Conservation (phyloP, 2,797 vertebrate genomes). For the Triplophysa bombifrons region DNA sequence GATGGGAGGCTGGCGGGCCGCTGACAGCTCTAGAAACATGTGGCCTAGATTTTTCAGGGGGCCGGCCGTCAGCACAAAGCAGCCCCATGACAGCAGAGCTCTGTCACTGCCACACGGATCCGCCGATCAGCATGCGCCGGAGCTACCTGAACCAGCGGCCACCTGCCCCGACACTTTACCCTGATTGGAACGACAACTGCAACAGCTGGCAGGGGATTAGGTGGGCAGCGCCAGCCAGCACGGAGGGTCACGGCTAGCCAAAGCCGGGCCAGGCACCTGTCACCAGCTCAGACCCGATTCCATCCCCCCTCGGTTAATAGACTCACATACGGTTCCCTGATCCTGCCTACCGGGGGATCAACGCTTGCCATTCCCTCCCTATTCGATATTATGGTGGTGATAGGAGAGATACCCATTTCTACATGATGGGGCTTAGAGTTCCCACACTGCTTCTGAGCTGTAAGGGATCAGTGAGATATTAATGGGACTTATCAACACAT, state of each 20-base stretch:
- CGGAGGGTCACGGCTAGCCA: constrained; percentile 67
- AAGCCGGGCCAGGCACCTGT: constrained; percentile 74
- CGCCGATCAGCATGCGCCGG: constrained; percentile 60
- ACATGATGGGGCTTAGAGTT: constrained; percentile 53
- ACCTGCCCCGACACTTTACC: constrained; percentile 73
- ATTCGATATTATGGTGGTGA: constrained; percentile 38
- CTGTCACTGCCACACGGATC: constrained; percentile 60
- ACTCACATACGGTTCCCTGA: constrained; percentile 59
- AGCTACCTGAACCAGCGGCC: constrained; percentile 70
- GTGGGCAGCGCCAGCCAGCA: constrained; percentile 65
- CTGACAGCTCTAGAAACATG: constrained; percentile 76
- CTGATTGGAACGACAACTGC: constrained; percentile 75
- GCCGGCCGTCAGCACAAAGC: constrained; percentile 58
- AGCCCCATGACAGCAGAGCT: constrained; percentile 63
- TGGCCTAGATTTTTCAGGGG: constrained; percentile 77
- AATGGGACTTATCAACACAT: constrained; percentile 71
- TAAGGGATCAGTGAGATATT: constrained; percentile 68
- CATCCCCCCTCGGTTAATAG: constrained; percentile 58
- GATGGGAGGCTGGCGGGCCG: constrained; percentile 57
- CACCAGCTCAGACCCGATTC: constrained; percentile 71
- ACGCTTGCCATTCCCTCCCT: constrained; percentile 15
- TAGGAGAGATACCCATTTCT: constrained; percentile 44
- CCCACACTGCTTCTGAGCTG: constrained; percentile 54
- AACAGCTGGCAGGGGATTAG: constrained; percentile 84
- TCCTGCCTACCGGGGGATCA: constrained; percentile 31